Base-by-base conservation (phyloP, 1,140 invertebrate species). In the Phortica variegata region DNA sequence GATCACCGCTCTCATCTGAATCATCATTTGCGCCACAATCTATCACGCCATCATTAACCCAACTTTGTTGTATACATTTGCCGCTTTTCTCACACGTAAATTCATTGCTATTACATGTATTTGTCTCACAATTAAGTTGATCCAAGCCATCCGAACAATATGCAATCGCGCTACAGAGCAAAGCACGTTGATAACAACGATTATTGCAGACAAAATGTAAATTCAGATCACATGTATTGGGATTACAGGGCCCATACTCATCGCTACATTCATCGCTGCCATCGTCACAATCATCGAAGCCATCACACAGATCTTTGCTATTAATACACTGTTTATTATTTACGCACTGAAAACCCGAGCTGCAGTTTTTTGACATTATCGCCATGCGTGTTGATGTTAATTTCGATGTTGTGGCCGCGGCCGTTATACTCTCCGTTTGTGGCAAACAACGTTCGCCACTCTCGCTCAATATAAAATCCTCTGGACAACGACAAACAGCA, bases 201-300 rank as follows among this genome's bases (percentile, higher is more conserved):
- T 75, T 78, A 44, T 83, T 80, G 47, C 82, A 84, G 13, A 66
- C 69, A 45, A 82, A 80, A n/a, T 76, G 57, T 4, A 57, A 40
- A 19, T 60, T 66, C 16, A 57, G 54, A 21, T 76, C 60, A 16
- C 61, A 74, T 23, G 34, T 58, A 5, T 50, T 54, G 0, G 60
- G 53, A 56, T 63, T 60, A 23, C 63, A 78, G 17, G 61, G 69
- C 16, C 80, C 82, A 8, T 55, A 47, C 2, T 69, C 58, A 15
- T 77, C 75, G 5, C 83, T 79, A 60, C 81, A 74, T 65, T 95
- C 91, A 72, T 97, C 94, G 8, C 84, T 87, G 31, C 86, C 85
- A 73, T 95, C 90, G 21, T 81, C 83, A 61, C 93, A 97, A 69
- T 96, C 93, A 43, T 82, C 79, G 32, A 84, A 77, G 1, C 90